These are phyloP conservation scores for Arremon brunneinucha DNA, from an alignment of 2,797 vertebrate genomes.

Conservation along the genomic window DNA sequence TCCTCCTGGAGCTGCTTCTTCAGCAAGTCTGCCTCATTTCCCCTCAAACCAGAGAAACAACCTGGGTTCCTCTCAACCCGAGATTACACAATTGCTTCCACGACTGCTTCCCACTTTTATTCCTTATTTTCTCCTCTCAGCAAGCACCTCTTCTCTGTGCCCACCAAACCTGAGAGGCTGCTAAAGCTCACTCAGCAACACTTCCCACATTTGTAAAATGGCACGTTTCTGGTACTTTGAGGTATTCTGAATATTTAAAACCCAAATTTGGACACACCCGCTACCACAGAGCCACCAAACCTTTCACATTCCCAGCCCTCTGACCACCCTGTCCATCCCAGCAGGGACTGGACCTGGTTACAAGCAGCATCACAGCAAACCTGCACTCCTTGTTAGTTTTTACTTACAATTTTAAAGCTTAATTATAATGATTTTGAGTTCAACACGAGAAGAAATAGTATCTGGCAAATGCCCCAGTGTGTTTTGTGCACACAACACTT, in stretches of 20 bases:
- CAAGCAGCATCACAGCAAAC: not conserved
- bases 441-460: not conserved
- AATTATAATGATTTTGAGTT: conserved; percentile 50
- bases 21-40: not conserved
- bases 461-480: conserved; percentile 41
- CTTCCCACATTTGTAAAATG: not conserved
- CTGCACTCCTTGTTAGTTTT: not conserved
- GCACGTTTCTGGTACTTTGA: not conserved
- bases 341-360: rapidly evolving
- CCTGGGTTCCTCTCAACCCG: not conserved
- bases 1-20: not conserved
- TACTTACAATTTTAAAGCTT: conserved; percentile 42
- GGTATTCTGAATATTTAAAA: not conserved
- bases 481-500: not conserved
- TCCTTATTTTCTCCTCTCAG: not conserved
- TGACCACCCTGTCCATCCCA: not conserved
- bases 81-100: not conserved
- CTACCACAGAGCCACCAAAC: not conserved
- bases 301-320: not conserved
- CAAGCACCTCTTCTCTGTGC: not conserved
- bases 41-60: not conserved
- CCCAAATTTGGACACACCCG: rapidly evolving
- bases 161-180: not conserved
- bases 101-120: not conserved
- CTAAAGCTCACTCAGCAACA: not conserved